phyloP scores from a whole-genome alignment of 1,140 invertebrate species.

The Bombus superbus region DNA sequence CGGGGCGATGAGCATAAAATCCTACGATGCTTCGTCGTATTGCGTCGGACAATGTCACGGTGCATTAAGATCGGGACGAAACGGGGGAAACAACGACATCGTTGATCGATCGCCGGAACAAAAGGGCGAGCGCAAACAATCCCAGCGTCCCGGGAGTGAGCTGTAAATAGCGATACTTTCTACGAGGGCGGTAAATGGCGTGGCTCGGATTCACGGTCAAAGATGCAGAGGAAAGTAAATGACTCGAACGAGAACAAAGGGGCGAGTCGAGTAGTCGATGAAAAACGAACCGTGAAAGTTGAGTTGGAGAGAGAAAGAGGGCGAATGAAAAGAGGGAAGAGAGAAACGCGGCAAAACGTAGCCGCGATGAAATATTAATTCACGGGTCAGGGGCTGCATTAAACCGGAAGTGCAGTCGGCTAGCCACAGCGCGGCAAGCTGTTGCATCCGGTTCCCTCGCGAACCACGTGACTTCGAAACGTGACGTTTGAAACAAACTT shows the following conservation, averaged over 20 bases:
- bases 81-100: not conserved
- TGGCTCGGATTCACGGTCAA: conserved; percentile 46
- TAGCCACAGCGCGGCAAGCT: conserved; percentile 75
- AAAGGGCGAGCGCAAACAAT: conserved; percentile 26
- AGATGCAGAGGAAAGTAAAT: conserved; percentile 39
- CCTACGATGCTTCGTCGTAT: not conserved
- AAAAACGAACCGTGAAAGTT: conserved; percentile 27
- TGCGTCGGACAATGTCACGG: conserved; percentile 1
- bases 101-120: conserved; percentile 21
- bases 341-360: conserved; percentile 64
- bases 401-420: conserved; percentile 75
- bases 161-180: conserved; percentile 36
- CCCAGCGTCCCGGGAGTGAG: not conserved
- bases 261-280: conserved; percentile 35
- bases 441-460: conserved; percentile 76
- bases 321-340: not conserved
- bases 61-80: not conserved
- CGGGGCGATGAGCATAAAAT: not conserved
- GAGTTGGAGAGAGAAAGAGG: not conserved
- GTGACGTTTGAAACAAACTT: conserved; percentile 63
- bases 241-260: conserved; percentile 43
- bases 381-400: conserved; percentile 67
- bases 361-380: conserved; percentile 79
- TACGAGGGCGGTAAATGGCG: conserved; percentile 34
- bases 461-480: conserved; percentile 65